Conservation (phyloP, 1,140 invertebrate genomes). For the Arion vulgaris region DNA sequence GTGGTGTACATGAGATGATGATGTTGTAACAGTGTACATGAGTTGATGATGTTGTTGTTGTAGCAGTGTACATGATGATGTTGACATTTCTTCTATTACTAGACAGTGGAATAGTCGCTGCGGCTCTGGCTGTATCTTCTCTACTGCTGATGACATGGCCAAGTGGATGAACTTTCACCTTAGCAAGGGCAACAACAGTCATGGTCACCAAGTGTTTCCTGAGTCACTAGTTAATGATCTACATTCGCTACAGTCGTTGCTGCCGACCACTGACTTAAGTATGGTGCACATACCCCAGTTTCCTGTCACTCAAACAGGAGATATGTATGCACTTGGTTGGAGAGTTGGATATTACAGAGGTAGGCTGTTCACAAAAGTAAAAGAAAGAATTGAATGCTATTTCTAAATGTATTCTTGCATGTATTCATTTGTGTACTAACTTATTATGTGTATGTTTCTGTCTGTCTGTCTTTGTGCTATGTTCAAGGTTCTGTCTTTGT, state of each 20-base stretch:
- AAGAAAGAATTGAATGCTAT: too few species aligned
- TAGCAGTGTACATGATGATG: too few species aligned
- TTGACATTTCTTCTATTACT: constrained; percentile 10
- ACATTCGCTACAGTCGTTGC: constrained; percentile 25
- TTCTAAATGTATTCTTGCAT: too few species aligned
- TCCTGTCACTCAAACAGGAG: constrained; percentile 40
- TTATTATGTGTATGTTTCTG: too few species aligned
- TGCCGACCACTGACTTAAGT: constrained; percentile 15
- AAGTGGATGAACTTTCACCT: constrained; percentile 63
- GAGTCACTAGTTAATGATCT: constrained; percentile 25
- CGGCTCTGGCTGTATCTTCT: constrained; percentile 57
- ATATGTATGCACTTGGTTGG: constrained; percentile 45
- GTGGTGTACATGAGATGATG: too few species aligned
- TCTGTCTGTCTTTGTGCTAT: too few species aligned
- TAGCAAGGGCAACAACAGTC: neutral
- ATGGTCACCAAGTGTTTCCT: constrained; percentile 15
- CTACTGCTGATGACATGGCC: constrained; percentile 59
- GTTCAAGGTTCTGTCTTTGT: too few species aligned
- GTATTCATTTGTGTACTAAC: too few species aligned
- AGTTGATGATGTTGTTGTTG: too few species aligned
- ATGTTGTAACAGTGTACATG: too few species aligned
- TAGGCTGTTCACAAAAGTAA: too few species aligned
- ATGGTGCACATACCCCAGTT: constrained; percentile 40
- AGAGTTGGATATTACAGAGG: constrained; percentile 45
- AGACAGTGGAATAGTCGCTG: constrained; percentile 53